These are phyloP conservation scores for Stenolophus ochropezus DNA, from an alignment of 2,888 invertebrate species.

Conservation along the genomic window DNA sequence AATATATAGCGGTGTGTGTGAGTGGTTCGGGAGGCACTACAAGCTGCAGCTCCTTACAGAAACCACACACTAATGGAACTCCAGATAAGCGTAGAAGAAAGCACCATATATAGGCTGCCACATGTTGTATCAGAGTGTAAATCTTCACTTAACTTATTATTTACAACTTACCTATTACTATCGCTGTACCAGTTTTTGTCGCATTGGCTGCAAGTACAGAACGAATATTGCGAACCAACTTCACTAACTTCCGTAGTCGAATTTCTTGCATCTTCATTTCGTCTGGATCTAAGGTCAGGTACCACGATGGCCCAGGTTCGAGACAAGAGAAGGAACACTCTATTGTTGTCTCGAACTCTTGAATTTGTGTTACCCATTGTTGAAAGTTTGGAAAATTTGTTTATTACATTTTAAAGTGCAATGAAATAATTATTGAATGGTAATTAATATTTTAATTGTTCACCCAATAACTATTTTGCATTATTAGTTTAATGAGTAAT, in stretches of 20 bases:
- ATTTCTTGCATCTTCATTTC: slow-evolving; percentile 49
- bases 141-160: no score
- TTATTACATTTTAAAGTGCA: background rate
- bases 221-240: slow-evolving; percentile 69
- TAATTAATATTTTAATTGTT: background rate
- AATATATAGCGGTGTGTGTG: no score
- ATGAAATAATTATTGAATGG: background rate
- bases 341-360: slow-evolving; percentile 1
- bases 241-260: slow-evolving; percentile 63
- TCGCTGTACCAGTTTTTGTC: slow-evolving; percentile 67
- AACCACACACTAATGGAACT: no score
- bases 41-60: no score
- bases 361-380: slow-evolving; percentile 39
- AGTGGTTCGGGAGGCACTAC: no score
- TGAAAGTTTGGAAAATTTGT: background rate
- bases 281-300: slow-evolving; percentile 65
- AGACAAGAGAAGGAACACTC: slow-evolving; percentile 69
- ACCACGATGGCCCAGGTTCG: slow-evolving; percentile 70
- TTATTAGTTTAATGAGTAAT: background rate
- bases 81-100: no score
- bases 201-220: slow-evolving; percentile 70
- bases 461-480: background rate
- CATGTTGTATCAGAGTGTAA: no score
- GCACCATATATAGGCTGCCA: no score
- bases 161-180: slow-evolving; percentile 63